Conservation (phyloP, 2,113 vertebrate genomes). For the Scophthalmus maximus region DNA sequence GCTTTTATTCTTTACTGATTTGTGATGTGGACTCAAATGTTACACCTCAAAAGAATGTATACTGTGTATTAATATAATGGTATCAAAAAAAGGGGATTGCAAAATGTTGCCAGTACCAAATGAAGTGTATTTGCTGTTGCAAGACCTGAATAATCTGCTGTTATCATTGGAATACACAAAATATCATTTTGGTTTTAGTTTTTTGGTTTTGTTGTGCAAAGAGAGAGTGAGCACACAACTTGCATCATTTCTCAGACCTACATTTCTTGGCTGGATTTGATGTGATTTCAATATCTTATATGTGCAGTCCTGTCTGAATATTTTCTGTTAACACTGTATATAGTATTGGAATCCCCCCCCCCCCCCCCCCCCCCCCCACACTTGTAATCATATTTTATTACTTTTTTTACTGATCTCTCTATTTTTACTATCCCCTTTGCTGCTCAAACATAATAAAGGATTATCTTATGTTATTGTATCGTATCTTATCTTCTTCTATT, state of each 20-base stretch:
- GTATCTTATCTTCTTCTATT: neutral
- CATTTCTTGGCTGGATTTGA: slow-evolving; percentile 13
- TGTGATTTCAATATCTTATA: neutral
- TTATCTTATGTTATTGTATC: too few species aligned
- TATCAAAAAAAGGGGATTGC: slow-evolving; percentile 17
- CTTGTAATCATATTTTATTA: too few species aligned
- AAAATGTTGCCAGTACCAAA: neutral
- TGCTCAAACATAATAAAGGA: too few species aligned
- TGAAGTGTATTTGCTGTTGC: too few species aligned
- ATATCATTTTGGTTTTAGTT: neutral
- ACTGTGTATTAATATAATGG: neutral
- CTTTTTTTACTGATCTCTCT: too few species aligned
- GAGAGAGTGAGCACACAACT: neutral
- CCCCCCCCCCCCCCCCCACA: too few species aligned
- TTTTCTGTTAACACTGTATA: too few species aligned
- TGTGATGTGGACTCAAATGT: neutral
- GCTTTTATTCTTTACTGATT: slow-evolving; percentile 34
- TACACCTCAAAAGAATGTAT: neutral
- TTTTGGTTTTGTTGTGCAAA: slow-evolving; percentile 1
- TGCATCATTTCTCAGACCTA: slow-evolving; percentile 2
- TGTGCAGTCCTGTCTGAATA: too few species aligned
- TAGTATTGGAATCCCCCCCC: too few species aligned
- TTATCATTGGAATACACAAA: slow-evolving; percentile 4
- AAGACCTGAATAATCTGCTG: too few species aligned
- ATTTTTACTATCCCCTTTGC: too few species aligned